These are phyloP conservation scores for Eciton burchellii DNA, from an alignment of 1,140 invertebrate species.

Conservation along the genomic window DNA sequence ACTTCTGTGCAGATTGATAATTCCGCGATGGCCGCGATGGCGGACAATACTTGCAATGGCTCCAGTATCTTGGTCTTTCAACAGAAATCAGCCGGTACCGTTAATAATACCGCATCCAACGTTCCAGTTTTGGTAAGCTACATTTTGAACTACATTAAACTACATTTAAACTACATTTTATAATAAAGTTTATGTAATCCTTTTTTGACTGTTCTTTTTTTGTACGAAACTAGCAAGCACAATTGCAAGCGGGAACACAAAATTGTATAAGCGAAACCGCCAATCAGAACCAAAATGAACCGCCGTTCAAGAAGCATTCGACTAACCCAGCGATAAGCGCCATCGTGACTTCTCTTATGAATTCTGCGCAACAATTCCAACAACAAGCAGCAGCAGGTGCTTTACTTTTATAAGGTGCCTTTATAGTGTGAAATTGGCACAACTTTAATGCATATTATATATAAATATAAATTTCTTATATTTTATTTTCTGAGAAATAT, in stretches of 20 bases:
- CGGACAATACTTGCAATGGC: slow-evolving; percentile 85
- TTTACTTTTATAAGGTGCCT: slow-evolving; percentile 72
- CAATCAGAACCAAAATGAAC: slow-evolving; percentile 84
- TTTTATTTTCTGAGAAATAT: not conserved
- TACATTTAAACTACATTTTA: not conserved
- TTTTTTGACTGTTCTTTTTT: slow-evolving; percentile 3
- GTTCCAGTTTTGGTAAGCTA: slow-evolving; percentile 86
- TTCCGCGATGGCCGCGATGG: slow-evolving; percentile 75
- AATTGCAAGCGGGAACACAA: slow-evolving; percentile 85
- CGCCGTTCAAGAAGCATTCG: slow-evolving; percentile 87
- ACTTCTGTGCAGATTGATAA: slow-evolving; percentile 81
- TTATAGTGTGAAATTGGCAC: not conserved
- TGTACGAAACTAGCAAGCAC: slow-evolving; percentile 85
- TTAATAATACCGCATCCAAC: slow-evolving; percentile 83
- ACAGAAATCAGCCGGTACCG: slow-evolving; percentile 79
- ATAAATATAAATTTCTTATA: not conserved
- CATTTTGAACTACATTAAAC: not conserved
- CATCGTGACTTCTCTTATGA: slow-evolving; percentile 92
- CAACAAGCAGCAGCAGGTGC: slow-evolving; percentile 88
- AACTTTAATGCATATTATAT: not conserved
- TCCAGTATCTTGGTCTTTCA: slow-evolving; percentile 86
- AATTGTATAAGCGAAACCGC: slow-evolving; percentile 77
- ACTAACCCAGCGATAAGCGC: slow-evolving; percentile 91
- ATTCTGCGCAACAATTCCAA: slow-evolving; percentile 91
- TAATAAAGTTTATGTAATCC: not conserved